phyloP scores from a whole-genome alignment of 2,888 invertebrate species.

The Andrena hattorfiana region DNA sequence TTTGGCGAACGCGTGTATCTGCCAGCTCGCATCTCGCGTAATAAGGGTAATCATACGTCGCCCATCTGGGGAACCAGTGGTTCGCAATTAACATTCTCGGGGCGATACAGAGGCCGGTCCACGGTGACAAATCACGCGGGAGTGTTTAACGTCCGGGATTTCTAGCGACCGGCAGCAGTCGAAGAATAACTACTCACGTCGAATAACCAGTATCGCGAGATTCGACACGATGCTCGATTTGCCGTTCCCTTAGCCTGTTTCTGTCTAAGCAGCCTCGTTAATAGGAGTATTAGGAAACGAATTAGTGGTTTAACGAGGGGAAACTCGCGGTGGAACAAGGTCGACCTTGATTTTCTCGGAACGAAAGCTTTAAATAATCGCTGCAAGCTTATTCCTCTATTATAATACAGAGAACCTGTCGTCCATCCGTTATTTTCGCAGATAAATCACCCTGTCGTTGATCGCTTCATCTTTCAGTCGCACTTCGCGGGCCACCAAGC shows the following conservation, averaged over 20 bases:
- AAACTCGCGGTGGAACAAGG: background rate
- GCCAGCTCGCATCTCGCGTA: background rate
- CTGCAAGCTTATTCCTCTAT: background rate
- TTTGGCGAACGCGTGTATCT: slow-evolving; percentile 7
- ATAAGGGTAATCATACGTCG: slow-evolving; percentile 33
- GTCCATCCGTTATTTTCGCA: background rate
- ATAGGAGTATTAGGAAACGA: slow-evolving; percentile 36
- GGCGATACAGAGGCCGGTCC: slow-evolving; percentile 49
- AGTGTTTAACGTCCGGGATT: slow-evolving; percentile 48
- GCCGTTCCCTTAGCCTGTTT: background rate
- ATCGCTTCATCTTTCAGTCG: background rate
- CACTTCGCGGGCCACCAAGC: background rate
- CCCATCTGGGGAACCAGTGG: slow-evolving; percentile 12
- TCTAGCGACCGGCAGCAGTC: slow-evolving; percentile 25
- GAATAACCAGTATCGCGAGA: slow-evolving; percentile 53
- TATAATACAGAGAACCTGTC: background rate
- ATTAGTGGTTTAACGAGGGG: slow-evolving; percentile 5
- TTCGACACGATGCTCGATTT: slow-evolving; percentile 38
- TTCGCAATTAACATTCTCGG: slow-evolving; percentile 56
- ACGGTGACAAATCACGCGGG: slow-evolving; percentile 58
- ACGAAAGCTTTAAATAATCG: slow-evolving; percentile 10
- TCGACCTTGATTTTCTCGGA: slow-evolving; percentile 1
- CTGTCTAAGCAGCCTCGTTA: background rate
- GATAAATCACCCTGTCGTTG: slow-evolving; percentile 6
- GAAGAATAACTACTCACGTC: slow-evolving; percentile 43